Evolutionary conservation across 2,113 vertebrate species (phyloP), one percentile per base, ranked within the genome.

Genomic region (Saccopteryx bilineata): DNA sequence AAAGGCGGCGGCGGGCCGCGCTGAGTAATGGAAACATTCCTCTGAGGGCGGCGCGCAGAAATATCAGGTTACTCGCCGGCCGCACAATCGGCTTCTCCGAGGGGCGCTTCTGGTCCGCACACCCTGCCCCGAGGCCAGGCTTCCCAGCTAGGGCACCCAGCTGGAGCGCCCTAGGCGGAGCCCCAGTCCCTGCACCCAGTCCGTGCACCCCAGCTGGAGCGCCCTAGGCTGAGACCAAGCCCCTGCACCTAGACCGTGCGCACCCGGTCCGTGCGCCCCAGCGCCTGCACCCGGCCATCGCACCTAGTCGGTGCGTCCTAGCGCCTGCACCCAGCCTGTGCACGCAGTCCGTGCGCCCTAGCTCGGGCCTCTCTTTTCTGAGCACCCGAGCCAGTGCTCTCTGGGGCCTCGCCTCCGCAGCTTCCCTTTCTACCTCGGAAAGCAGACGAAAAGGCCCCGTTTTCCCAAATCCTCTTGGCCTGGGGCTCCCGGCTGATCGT

Each of bases 11-110:
- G 95, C 93, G 91, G 98, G 98, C 97, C 75, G 97, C 97, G 97
- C 98, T 78, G 98, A 97, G 98, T 99, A 98, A 99, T 99, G 99
- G 99, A 99, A 99, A 99, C 98, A 99, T 97, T 97, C 98, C 98
- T 99, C 98, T 78, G 98, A 99, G 98, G 99, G 98, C 98, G 97
- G 98, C 92, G 98, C 96, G 98, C 98, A 98, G 98, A 98, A 99
- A 98, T 95, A 96, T 97, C 95, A 91, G 94, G 85, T 96, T 98
- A 97, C 83, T 71, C 75, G 88, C 89, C 94, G 76, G 95, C 93
- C 31, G 96, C 97, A 14, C 17, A 4, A 91, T 3, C 89, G 50
- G 90, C 87, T 48, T 46, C 96, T 93, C 85, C 68, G 66, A 68
- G 63, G 91, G 81, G 75, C 54, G 46, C 11, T 50, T 46, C 65